Percentiles rank a stretch among this genome's conserved stretches.
Conservation (phyloP, 2,797 vertebrate genomes). For the Fringilla coelebs region DNA sequence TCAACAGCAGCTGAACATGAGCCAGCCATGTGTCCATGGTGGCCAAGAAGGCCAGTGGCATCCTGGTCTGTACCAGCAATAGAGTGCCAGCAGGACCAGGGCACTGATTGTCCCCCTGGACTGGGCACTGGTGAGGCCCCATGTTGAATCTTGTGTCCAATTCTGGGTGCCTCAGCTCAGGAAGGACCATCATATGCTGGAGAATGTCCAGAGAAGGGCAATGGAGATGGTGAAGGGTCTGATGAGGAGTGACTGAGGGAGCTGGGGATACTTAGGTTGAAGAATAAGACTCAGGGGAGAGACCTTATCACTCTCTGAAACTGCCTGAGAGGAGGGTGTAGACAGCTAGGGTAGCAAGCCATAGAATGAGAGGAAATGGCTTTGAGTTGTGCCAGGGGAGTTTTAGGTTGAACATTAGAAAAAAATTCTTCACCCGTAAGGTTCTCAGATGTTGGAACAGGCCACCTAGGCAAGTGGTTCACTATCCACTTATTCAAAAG, state of each 20-base stretch:
- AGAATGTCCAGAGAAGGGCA: neutral
- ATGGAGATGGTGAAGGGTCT: neutral
- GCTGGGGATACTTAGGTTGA: neutral
- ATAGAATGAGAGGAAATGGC: neutral
- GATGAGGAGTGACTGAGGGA: neutral
- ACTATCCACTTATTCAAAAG: neutral
- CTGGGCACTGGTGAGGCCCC: neutral
- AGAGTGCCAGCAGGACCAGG: neutral
- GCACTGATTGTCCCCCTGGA: rapidly evolving
- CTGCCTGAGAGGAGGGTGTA: neutral
- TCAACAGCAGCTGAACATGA: rapidly evolving
- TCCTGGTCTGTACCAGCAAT: neutral
- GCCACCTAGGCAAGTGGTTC: neutral
- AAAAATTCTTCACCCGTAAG: neutral
- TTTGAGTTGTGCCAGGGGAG: neutral
- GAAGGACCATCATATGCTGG: neutral
- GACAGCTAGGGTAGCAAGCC: neutral
- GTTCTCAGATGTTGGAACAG: neutral
- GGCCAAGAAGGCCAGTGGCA: no score
- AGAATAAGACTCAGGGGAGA: neutral
- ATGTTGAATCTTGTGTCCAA: no score
- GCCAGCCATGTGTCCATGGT: neutral
- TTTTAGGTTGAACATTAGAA: neutral
- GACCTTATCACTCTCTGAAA: neutral
- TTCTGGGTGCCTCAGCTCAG: neutral